phyloP scores from a whole-genome alignment of 2,888 invertebrate genomes.

The Geotrupes spiniger region DNA sequence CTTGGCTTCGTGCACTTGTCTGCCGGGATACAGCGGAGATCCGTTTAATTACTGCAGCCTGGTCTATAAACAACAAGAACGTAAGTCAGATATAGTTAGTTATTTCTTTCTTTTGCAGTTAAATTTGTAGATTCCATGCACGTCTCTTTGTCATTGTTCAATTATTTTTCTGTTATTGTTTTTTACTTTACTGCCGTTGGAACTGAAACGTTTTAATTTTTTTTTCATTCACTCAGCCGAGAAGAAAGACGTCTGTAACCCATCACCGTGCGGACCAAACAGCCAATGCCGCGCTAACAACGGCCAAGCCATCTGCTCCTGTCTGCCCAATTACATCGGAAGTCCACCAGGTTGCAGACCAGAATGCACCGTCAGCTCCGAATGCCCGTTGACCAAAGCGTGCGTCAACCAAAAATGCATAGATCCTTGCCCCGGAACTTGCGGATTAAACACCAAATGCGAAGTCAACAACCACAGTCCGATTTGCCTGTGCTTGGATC shows the following conservation, averaged over 20 bases:
- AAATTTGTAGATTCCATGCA: too few relatives aligned
- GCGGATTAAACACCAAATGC: conserved; percentile 73
- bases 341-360: conserved; percentile 66
- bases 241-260: conserved; percentile 58
- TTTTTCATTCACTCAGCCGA: conserved; percentile 1
- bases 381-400: conserved; percentile 60
- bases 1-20: conserved; percentile 63
- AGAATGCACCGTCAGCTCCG: conserved; percentile 64
- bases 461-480: conserved; percentile 74
- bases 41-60: conserved; percentile 56
- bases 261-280: conserved; percentile 79
- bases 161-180: too few relatives aligned
- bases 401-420: conserved; percentile 64
- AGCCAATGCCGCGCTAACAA: conserved; percentile 67
- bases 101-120: too few relatives aligned
- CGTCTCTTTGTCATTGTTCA: too few relatives aligned
- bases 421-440: conserved; percentile 73
- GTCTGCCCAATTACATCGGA: conserved; percentile 67
- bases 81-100: conserved; percentile 50
- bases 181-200: too few relatives aligned
- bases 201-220: too few relatives aligned
- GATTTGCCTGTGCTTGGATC: conserved; percentile 65
- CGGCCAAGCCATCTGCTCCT: conserved; percentile 64
- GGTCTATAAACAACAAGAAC: background rate
- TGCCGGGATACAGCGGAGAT: conserved; percentile 62